Conservation (phyloP, 2,888 invertebrate genomes). For the Phytoseiulus persimilis region DNA sequence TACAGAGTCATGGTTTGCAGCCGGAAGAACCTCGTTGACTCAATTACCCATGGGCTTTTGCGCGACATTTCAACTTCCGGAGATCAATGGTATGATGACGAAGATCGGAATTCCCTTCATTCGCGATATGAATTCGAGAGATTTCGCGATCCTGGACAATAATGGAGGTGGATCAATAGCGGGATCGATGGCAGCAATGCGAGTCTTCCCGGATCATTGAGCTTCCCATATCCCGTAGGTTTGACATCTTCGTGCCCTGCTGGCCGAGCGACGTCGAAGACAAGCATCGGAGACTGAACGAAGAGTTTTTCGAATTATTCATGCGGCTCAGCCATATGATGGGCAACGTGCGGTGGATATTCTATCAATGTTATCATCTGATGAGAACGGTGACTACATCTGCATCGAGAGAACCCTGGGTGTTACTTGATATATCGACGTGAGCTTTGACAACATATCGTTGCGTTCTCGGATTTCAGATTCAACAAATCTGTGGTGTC, state of each 20-base stretch:
- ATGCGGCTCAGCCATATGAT: neutral
- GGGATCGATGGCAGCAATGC: no score
- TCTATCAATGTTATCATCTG: neutral
- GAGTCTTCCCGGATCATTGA: no score
- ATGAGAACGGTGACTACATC: constrained; percentile 8
- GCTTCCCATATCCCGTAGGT: neutral
- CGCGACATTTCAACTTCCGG: neutral
- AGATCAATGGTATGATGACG: neutral
- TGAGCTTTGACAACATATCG: no score
- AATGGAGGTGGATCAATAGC: no score
- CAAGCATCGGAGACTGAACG: neutral
- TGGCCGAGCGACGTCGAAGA: neutral
- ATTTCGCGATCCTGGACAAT: no score
- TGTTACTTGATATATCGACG: no score
- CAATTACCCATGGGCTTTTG: neutral
- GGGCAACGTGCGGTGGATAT: constrained; percentile 35
- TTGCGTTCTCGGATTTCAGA: neutral
- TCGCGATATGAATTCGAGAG: no score
- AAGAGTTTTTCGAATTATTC: neutral
- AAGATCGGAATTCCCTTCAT: no score
- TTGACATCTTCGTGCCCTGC: constrained; percentile 20
- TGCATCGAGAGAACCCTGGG: no score
- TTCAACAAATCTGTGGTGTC: neutral
- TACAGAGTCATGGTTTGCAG: neutral
- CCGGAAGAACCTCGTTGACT: neutral